Evolutionary conservation across 2,113 vertebrate species (phyloP).

Genomic region (Mohoua ochrocephala): DNA sequence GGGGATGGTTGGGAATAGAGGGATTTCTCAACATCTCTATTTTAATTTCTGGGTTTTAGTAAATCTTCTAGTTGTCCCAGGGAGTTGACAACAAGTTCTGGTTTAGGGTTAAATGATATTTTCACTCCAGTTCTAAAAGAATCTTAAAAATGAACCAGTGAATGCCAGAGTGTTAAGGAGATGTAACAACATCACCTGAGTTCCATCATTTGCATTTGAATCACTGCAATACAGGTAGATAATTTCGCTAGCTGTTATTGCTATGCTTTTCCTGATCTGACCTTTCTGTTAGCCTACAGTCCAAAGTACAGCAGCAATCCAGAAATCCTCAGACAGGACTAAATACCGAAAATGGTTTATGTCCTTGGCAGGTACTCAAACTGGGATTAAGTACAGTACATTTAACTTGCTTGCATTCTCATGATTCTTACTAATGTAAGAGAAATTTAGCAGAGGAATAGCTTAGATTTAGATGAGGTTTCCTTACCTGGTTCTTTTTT

Average conservation of each 20-base stretch:
- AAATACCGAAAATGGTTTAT: not conserved
- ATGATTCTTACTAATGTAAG: not conserved
- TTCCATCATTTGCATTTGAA: not conserved
- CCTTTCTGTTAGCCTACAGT: not conserved
- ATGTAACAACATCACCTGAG: not conserved
- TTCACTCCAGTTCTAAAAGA: not conserved
- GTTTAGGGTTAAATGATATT: not conserved
- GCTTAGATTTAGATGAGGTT: not conserved
- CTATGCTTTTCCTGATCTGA: not conserved
- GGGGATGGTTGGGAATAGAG: not conserved
- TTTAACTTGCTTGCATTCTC: not conserved
- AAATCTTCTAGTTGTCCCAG: not conserved
- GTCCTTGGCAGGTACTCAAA: not conserved
- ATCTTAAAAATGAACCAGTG: not conserved
- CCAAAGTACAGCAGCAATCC: not conserved
- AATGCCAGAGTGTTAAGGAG: not conserved
- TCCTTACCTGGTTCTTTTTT: not conserved
- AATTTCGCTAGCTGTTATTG: not conserved
- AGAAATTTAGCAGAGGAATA: not conserved
- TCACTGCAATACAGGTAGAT: not conserved
- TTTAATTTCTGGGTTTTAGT: not conserved
- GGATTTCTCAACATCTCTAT: not conserved
- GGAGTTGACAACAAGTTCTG: not conserved
- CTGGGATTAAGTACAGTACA: not conserved
- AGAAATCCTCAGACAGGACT: not conserved